phyloP scores from a whole-genome alignment of 2,797 vertebrate genomes.

The Loriculus beryllinus region DNA sequence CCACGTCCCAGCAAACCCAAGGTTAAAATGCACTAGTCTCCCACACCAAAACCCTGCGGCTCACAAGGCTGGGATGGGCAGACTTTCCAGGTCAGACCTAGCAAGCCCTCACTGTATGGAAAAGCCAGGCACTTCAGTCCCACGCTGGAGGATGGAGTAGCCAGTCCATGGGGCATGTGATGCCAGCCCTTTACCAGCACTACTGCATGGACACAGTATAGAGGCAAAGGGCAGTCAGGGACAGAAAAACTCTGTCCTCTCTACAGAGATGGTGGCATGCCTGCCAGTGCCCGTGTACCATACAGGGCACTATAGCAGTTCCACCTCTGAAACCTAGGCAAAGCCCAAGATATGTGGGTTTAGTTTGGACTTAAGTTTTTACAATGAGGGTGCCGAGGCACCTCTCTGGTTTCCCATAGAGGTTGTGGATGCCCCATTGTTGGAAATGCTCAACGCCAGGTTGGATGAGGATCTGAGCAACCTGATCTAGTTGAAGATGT shows the following conservation, averaged over 20 bases:
- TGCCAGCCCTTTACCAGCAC: neutral
- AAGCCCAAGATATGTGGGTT: neutral
- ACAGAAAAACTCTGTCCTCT: neutral
- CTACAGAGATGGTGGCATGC: neutral
- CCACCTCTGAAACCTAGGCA: neutral
- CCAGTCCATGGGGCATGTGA: accelerated
- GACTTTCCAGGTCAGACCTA: neutral
- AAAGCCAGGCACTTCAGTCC: neutral
- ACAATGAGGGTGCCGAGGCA: neutral
- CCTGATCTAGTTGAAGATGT: neutral
- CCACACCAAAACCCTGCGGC: accelerated
- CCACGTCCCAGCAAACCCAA: neutral
- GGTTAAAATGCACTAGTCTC: neutral
- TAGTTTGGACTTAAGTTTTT: neutral
- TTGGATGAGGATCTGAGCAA: neutral
- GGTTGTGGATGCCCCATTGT: neutral
- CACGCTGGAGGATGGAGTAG: neutral
- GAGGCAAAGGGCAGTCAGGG: neutral
- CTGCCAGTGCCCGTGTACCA: neutral
- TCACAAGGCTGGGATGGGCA: accelerated
- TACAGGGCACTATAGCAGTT: neutral
- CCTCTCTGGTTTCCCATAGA: neutral
- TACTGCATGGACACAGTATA: accelerated
- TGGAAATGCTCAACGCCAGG: neutral
- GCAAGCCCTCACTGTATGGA: neutral